These are phyloP conservation scores for Prenolepis imparis DNA, from an alignment of 2,888 invertebrate genomes.

Conservation along the genomic window DNA sequence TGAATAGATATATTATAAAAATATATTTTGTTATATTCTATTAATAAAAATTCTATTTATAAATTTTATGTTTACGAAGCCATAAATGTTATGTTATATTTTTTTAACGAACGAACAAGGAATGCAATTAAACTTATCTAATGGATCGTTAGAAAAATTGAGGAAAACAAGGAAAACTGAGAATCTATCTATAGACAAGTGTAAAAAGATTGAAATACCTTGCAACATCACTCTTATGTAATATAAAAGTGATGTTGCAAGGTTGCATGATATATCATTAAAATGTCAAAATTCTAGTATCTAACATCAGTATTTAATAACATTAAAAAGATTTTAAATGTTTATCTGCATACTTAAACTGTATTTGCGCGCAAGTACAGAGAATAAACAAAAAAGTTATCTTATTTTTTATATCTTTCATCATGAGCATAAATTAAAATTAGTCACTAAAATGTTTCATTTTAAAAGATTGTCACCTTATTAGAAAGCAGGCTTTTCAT, in stretches of 20 bases:
- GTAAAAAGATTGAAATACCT: not conserved
- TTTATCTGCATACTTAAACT: not conserved
- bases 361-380: not conserved
- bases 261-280: not conserved
- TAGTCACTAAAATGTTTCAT: not conserved
- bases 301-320: not conserved
- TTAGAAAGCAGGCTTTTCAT: conserved; percentile 4
- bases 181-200: not conserved
- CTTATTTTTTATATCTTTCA: not conserved
- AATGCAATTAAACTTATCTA: not conserved
- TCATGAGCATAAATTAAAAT: not conserved
- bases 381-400: not conserved
- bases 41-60: no score
- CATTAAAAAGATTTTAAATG: not conserved
- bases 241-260: not conserved
- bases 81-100: not conserved
- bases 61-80: not conserved
- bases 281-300: not conserved
- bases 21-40: not conserved
- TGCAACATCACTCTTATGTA: not conserved
- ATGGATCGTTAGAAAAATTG: not conserved
- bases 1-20: not conserved
- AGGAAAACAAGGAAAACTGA: not conserved
- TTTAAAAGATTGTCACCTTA: not conserved
- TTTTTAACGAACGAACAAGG: not conserved